These are phyloP conservation scores for Zapornia atra DNA, from an alignment of 2,113 vertebrate genomes.

Conservation along the genomic window DNA sequence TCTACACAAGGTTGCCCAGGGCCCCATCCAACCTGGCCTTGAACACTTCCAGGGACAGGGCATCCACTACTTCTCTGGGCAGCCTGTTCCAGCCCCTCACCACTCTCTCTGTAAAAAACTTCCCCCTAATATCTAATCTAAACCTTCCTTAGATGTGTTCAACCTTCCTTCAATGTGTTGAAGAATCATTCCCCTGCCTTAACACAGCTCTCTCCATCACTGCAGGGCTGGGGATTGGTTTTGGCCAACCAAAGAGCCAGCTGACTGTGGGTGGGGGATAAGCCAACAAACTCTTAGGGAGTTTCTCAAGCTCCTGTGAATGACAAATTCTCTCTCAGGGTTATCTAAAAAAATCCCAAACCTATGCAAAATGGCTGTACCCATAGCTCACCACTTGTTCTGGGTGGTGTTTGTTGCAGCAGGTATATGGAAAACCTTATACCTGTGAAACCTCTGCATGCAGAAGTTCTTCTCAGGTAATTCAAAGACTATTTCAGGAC, in stretches of 20 bases:
- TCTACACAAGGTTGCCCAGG: no score
- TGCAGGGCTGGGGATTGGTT: neutral
- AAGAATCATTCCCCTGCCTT: neutral
- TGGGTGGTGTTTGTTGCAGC: neutral
- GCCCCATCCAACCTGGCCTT: no score
- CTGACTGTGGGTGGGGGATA: neutral
- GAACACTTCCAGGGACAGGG: no score
- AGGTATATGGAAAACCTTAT: neutral
- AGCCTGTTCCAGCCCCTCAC: no score
- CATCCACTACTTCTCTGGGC: no score
- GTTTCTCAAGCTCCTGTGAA: neutral
- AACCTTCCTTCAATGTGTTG: no score
- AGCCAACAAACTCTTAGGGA: neutral
- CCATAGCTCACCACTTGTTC: neutral
- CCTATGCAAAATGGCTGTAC: neutral
- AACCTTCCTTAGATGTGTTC: no score
- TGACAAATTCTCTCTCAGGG: neutral
- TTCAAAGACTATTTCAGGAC: neutral
- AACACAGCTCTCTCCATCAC: rapidly evolving
- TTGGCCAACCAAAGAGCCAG: neutral
- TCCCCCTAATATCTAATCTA: no score
- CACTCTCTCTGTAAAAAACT: no score
- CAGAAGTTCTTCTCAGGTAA: neutral
- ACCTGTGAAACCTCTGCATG: neutral
- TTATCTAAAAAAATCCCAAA: neutral